Evolutionary conservation across 2,888 invertebrate genomes (phyloP).

Genomic region (Drosophila kokeensis): DNA sequence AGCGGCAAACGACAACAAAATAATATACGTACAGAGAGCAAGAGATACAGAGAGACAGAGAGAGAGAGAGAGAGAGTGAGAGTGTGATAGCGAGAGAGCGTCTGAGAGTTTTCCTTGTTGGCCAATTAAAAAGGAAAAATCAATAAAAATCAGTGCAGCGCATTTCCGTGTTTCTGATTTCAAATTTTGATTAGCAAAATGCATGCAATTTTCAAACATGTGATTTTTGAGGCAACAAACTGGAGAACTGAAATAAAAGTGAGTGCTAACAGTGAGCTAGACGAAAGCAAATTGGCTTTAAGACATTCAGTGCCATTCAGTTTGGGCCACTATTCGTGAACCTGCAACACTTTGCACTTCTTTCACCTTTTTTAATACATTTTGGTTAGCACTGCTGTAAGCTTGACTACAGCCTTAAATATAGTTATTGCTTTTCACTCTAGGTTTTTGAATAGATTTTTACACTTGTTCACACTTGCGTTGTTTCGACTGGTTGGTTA

Average conservation of each 20-base stretch:
- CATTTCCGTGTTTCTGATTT: constrained; percentile 23
- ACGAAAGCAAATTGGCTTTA: background rate
- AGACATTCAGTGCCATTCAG: background rate
- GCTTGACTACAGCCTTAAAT: constrained; percentile 1
- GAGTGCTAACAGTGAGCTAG: background rate
- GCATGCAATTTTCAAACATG: background rate
- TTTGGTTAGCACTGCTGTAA: background rate
- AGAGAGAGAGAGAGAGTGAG: constrained; percentile 3
- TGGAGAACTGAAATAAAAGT: background rate
- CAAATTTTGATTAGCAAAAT: background rate
- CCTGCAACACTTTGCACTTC: constrained; percentile 9
- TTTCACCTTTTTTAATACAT: constrained; percentile 54
- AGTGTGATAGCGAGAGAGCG: constrained; percentile 12
- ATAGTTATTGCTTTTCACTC: constrained; percentile 23
- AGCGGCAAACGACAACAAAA: constrained; percentile 20
- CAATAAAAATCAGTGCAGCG: constrained; percentile 59
- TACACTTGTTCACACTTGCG: constrained; percentile 24
- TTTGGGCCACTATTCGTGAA: background rate
- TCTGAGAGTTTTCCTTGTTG: constrained; percentile 53
- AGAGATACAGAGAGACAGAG: constrained; percentile 6
- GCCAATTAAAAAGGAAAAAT: constrained; percentile 72
- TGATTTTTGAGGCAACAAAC: background rate
- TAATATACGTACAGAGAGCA: background rate
- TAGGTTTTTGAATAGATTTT: constrained; percentile 8
- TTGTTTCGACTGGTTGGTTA: constrained; percentile 39